These are phyloP conservation scores for Sorex araneus DNA, from an alignment of 2,113 vertebrate species.

Conservation along the genomic window DNA sequence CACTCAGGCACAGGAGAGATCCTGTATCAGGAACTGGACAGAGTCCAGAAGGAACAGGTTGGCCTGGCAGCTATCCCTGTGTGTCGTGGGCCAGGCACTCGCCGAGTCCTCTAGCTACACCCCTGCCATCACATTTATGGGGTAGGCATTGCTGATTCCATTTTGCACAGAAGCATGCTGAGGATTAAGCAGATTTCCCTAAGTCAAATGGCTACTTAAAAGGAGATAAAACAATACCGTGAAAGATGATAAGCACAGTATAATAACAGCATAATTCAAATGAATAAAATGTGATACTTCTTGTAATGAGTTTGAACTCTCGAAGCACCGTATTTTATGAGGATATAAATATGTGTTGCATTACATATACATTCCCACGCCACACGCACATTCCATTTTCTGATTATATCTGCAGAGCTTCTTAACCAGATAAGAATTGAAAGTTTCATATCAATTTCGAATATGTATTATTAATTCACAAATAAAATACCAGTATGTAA, in stretches of 20 bases:
- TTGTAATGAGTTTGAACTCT: neutral
- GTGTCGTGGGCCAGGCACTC: neutral
- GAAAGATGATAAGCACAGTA: neutral
- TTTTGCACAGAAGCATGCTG: neutral
- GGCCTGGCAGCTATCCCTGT: neutral
- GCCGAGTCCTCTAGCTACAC: neutral
- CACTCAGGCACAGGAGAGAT: neutral
- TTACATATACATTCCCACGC: neutral
- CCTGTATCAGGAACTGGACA: neutral
- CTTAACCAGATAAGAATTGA: neutral
- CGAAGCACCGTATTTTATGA: neutral
- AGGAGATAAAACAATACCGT: neutral
- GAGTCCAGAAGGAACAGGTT: neutral
- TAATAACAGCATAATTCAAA: neutral
- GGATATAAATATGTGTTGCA: neutral
- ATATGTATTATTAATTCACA: neutral
- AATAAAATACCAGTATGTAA: neutral
- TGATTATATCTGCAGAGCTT: neutral
- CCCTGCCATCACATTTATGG: neutral
- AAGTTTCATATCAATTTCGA: neutral
- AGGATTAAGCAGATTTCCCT: neutral
- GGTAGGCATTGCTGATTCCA: no score
- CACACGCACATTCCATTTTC: neutral
- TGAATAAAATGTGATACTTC: neutral
- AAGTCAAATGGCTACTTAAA: neutral